Evolutionary conservation across 2,888 invertebrate species (phyloP), one percentile per base, ranked within the genome.

Genomic region (Ferdinandea cuprea): DNA sequence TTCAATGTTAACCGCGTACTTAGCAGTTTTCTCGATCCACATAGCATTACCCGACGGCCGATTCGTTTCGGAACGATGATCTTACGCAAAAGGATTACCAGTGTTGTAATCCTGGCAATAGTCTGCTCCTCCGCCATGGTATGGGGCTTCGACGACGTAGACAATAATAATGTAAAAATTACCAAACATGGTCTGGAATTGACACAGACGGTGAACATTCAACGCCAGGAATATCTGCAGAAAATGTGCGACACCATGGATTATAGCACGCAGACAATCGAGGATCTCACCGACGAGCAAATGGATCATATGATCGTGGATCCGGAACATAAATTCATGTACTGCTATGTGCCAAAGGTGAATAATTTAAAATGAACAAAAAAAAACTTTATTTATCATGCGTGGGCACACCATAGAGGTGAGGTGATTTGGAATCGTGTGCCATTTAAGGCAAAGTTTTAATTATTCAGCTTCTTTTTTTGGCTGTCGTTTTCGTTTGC

Each of bases 331-430:
- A 95, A 95, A 89, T 92, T 98, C 13, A 92, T 98, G 11, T 98
- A 98, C 89, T 98, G 98, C 89, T 97, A 97, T 90, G 97, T 98
- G 85, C 98, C 98, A 76, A 98, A 98, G 94, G 96, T 96, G 92
- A 92, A 92, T 73, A 44, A 50, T 28, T 28, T 3, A 19, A 42
- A 5, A 30, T 35, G 11, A n/a, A n/a, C n/a, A n/a, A n/a, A n/a
- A n/a, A n/a, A n/a, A n/a, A n/a, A n/a, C n/a, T n/a, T n/a, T n/a
- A 40, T 5, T 40, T n/a, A 35, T n/a, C 17, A 35, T 63, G 25
- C 15, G 46, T 59, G 37, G 32, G n/a, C n/a, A n/a, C n/a, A n/a
- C n/a, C n/a, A 30, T 54, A 19, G n/a, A n/a, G 9, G 6, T 9
- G 32, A 50, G 40, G 46, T 68, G 66, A 54, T 66, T 30, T 25